Percentiles rank a stretch among this genome's conserved stretches.
Evolutionary conservation across 2,888 invertebrate genomes (phyloP).

Genomic region (Caenorhabditis angaria): DNA sequence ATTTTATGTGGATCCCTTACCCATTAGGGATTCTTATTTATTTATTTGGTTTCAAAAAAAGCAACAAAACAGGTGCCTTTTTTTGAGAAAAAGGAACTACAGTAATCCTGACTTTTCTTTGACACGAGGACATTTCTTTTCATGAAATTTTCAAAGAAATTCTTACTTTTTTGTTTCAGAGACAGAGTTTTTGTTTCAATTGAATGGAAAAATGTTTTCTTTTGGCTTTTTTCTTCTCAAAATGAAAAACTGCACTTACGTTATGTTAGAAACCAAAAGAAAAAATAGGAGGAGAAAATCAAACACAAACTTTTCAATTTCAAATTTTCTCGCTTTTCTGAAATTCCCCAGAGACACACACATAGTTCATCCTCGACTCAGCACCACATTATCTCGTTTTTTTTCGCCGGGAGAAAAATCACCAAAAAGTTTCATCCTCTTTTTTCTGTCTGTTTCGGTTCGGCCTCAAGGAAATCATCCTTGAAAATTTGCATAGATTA

Average conservation of each 20-base stretch:
- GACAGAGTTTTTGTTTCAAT: too few species aligned
- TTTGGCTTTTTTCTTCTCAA: too few species aligned
- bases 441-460: neutral
- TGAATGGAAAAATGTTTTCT: too few species aligned
- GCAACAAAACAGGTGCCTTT: neutral
- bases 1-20: neutral
- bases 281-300: too few species aligned
- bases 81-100: neutral
- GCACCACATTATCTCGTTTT: neutral
- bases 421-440: neutral
- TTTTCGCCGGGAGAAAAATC: too few species aligned
- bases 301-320: neutral
- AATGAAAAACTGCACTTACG: too few species aligned
- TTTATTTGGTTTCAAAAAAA: too few species aligned
- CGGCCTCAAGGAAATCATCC: too few species aligned
- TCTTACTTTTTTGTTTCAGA: too few species aligned
- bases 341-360: neutral
- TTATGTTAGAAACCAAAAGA: neutral
- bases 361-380: neutral
- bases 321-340: neutral
- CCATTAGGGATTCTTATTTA: neutral
- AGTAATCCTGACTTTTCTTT: neutral
- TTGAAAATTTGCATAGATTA: slow-evolving; percentile 4
- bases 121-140: neutral
- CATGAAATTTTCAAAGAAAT: neutral